These are phyloP conservation scores for Macheiramphus alcinus DNA, from an alignment of 2,113 vertebrate species.

Conservation along the genomic window DNA sequence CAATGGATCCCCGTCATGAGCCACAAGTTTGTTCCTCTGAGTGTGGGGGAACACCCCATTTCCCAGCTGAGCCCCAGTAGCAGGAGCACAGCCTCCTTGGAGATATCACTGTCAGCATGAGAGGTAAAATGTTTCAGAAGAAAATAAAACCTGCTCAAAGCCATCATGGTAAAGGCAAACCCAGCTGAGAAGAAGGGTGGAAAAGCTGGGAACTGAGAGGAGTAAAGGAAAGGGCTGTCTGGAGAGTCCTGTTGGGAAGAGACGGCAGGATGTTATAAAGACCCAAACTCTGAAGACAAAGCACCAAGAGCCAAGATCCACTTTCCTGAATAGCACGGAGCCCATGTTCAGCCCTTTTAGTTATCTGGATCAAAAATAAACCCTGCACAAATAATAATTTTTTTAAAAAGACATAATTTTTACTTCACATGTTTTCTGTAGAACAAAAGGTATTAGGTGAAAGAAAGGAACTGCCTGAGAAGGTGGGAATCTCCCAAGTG, in stretches of 20 bases:
- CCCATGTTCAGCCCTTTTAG: background rate
- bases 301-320: background rate
- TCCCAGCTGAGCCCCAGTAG: background rate
- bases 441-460: background rate
- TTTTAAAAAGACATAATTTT: background rate
- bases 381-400: background rate
- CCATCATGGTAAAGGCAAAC: background rate
- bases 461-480: background rate
- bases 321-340: background rate
- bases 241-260: background rate
- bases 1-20: background rate
- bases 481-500: background rate
- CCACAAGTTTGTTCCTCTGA: background rate
- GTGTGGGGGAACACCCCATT: background rate
- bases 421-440: background rate
- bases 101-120: accelerated
- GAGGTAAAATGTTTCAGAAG: background rate
- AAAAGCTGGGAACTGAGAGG: background rate
- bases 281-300: background rate
- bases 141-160: background rate
- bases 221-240: background rate
- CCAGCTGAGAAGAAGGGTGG: background rate
- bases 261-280: background rate
- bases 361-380: background rate
- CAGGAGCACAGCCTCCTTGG: accelerated